phyloP scores from a whole-genome alignment of 2,113 vertebrate species.

The Antidorcas marsupialis region DNA sequence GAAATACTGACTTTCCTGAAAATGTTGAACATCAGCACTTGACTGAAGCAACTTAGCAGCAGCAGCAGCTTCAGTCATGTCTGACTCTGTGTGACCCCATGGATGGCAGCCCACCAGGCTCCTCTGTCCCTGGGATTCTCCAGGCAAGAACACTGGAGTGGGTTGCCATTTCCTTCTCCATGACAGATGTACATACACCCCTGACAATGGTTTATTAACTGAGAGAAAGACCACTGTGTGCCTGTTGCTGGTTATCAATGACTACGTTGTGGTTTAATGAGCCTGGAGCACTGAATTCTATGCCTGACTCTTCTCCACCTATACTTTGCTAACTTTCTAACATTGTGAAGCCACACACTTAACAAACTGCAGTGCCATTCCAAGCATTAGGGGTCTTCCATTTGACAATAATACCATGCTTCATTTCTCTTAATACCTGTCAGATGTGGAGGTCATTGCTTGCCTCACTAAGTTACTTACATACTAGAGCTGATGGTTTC shows the following conservation, averaged over 20 bases:
- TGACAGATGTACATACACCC: background rate
- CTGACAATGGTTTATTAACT: background rate
- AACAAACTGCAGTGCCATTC: background rate
- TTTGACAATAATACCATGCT: constrained; percentile 8
- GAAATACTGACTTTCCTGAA: background rate
- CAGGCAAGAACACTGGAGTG: background rate
- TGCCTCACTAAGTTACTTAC: background rate
- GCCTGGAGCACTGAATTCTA: background rate
- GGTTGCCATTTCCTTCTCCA: background rate
- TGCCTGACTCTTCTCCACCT: background rate
- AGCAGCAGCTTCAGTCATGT: background rate
- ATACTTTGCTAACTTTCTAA: background rate
- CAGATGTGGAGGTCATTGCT: background rate
- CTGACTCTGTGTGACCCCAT: background rate
- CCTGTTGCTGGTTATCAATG: background rate
- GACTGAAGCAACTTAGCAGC: background rate
- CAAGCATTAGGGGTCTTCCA: background rate
- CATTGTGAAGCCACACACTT: background rate
- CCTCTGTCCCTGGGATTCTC: background rate
- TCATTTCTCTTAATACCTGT: constrained; percentile 21
- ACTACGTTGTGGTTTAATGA: background rate
- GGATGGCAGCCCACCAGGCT: background rate
- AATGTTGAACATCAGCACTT: background rate
- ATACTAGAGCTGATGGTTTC: background rate
- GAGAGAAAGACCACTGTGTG: background rate